Evolutionary conservation across 1,140 invertebrate genomes (phyloP).

Genomic region (fruit fly (Drosophila melanogaster)): Release_6_plus_ISO1_MT NC_004354.4:1182501-1183000

Average conservation of each 20-base stretch:
- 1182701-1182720: slow-evolving; percentile 49
- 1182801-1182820: slow-evolving; percentile 63
- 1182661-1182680: slow-evolving; percentile 40
- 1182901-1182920: slow-evolving; percentile 55
- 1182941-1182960: not conserved
- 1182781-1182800: slow-evolving; percentile 69
- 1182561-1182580: slow-evolving; percentile 82
- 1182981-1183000: too few relatives aligned
- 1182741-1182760: slow-evolving; percentile 51
- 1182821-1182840: slow-evolving; percentile 71
- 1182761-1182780: slow-evolving; percentile 77
- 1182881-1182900: slow-evolving; percentile 50
- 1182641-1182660: slow-evolving; percentile 40
- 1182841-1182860: slow-evolving; percentile 3
- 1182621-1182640: not conserved
- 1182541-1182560: slow-evolving; percentile 79
- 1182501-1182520: slow-evolving; percentile 68
- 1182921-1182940: slow-evolving; percentile 3
- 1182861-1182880: slow-evolving; percentile 32
- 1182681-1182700: slow-evolving; percentile 56
- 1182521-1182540: slow-evolving; percentile 65
- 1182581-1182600: slow-evolving; percentile 60
- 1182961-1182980: not conserved
- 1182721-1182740: slow-evolving; percentile 32
- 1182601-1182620: slow-evolving; percentile 4